phyloP scores from a whole-genome alignment of 1,140 invertebrate species.

The Rhopalosiphum padi region DNA sequence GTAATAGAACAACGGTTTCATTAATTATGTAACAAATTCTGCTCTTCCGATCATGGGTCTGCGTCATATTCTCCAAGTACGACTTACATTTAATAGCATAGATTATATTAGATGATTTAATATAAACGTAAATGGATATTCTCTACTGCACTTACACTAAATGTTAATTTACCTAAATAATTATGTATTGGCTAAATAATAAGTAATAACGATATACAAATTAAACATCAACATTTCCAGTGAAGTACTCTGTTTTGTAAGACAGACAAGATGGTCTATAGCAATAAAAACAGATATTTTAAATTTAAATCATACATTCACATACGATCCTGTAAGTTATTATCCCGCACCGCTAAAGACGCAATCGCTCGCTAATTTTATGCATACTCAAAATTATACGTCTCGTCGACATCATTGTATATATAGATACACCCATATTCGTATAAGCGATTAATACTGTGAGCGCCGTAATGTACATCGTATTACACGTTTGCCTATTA shows the following conservation, averaged over 20 bases:
- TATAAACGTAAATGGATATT: background rate
- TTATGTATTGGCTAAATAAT: background rate
- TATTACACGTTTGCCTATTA: background rate
- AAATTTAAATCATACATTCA: background rate
- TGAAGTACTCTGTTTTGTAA: background rate
- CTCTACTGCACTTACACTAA: background rate
- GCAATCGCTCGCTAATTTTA: background rate
- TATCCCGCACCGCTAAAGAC: background rate
- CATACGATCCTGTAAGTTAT: background rate
- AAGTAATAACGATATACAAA: background rate
- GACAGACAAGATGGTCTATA: rapidly evolving
- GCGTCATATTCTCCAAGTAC: background rate
- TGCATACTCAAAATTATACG: background rate
- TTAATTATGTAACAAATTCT: background rate
- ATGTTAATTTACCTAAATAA: background rate
- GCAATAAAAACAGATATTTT: background rate
- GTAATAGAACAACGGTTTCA: background rate
- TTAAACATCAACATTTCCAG: background rate
- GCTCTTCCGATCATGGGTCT: background rate
- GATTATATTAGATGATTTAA: background rate
- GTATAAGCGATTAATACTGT: background rate
- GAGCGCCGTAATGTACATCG: background rate
- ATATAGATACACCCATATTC: background rate
- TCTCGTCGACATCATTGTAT: background rate
- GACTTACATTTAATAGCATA: background rate